A percentile compares a stretch with the other conserved stretches of the same genome.
These are phyloP conservation scores for Okapia johnstoni DNA, from an alignment of 2,113 vertebrate species.

Conservation along the genomic window DNA sequence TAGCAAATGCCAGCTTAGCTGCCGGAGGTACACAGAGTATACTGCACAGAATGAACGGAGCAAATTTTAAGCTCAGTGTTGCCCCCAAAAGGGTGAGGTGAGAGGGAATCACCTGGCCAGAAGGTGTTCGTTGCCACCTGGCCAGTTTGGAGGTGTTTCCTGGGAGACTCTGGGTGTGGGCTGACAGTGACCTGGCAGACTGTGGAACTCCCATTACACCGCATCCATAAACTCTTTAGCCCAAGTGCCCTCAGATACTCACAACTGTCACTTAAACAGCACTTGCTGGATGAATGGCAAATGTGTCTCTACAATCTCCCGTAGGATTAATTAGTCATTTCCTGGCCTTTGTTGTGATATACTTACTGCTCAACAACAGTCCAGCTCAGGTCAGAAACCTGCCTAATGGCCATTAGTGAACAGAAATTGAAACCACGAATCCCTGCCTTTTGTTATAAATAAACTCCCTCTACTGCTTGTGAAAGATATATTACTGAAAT, in stretches of 20 bases:
- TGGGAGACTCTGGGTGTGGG: not conserved
- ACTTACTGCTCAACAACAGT: not conserved
- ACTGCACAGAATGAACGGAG: not conserved
- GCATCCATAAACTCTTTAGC: not conserved
- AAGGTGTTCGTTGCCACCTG: not conserved
- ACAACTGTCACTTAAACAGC: not conserved
- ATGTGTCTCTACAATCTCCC: not conserved
- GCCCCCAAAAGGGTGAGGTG: not conserved
- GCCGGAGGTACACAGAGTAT: not conserved
- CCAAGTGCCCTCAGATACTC: not conserved
- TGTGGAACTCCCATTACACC: not conserved
- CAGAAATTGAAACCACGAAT: not conserved
- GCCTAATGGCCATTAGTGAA: not conserved
- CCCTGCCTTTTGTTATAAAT: not conserved
- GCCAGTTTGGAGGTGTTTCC: not conserved
- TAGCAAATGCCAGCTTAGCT: conserved; percentile 25
- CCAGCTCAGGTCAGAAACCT: not conserved
- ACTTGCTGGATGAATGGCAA: not conserved
- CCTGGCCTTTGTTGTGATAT: not conserved
- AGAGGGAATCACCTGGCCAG: not conserved
- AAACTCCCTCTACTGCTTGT: not conserved
- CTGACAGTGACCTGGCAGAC: no score
- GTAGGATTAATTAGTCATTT: conserved; percentile 23
- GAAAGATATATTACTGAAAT: not conserved
- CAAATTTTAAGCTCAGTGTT: not conserved